These are phyloP conservation scores for Drosophila percnosoma DNA, from an alignment of 2,888 invertebrate genomes.

Conservation along the genomic window DNA sequence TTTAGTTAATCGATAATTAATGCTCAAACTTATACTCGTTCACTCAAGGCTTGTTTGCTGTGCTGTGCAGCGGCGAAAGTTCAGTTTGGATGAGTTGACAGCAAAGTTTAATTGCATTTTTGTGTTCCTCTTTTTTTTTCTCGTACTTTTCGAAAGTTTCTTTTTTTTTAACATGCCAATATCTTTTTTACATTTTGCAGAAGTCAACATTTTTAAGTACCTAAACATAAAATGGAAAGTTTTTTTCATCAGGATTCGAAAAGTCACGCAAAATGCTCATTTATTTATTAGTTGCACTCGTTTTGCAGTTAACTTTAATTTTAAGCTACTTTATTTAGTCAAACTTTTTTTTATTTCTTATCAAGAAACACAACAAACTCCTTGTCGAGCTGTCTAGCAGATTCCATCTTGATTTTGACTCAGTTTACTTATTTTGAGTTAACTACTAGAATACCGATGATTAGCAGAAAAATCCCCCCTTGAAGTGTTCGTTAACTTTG, in stretches of 20 bases:
- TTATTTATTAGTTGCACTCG: not conserved
- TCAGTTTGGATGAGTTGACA: conserved; percentile 1
- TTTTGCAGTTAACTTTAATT: not conserved
- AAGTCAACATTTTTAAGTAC: not conserved
- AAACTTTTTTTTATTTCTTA: too few relatives aligned
- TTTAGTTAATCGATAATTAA: conserved; percentile 3
- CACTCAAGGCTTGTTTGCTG: not conserved
- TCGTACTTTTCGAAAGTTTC: not conserved
- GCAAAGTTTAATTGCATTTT: conserved; percentile 11
- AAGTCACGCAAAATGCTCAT: not conserved
- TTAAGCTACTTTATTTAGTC: not conserved
- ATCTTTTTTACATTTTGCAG: not conserved
- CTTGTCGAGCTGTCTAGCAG: not conserved
- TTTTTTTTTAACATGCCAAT: not conserved
- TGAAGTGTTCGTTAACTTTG: not conserved
- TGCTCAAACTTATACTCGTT: not conserved
- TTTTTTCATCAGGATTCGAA: not conserved
- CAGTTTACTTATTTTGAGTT: not conserved
- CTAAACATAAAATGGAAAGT: not conserved
- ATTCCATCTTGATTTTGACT: not conserved
- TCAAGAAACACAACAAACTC: too few relatives aligned
- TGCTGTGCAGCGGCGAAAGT: not conserved
- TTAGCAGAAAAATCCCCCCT: not conserved
- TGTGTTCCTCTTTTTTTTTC: not conserved
- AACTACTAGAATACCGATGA: not conserved